Base-by-base conservation (phyloP, 2,113 vertebrate genomes). In the Erpornis zantholeuca region DNA sequence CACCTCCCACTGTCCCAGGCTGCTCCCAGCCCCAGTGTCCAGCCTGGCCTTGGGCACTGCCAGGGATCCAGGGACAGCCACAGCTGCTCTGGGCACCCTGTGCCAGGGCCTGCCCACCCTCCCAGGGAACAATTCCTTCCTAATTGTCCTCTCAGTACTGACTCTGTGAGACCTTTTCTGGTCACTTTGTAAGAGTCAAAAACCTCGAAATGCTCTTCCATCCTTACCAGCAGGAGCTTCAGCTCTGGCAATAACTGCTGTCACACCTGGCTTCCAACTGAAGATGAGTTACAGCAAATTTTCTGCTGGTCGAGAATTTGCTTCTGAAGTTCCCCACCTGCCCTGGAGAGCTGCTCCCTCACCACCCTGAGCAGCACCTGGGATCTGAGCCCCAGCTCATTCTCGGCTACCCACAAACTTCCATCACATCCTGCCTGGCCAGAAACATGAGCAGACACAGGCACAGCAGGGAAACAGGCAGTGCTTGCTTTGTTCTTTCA, bases 1-100 rank as follows among this genome's bases (percentile, higher is more conserved):
- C 28, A 12, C 20, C 29, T 89, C 1, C n/a, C 45, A 18, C n/a
- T 7, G 0, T 10, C 60, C 60, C 60, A 60, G 61, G 33, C 0
- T 36, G 36, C 38, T 75, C 69, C 50, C 4, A 49, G 22, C 3
- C 5, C 42, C 5, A 44, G 14, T 42, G 1, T 57, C 50, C 45
- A 60, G 0, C 28, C 53, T 73, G 68, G 23, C 45, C 61, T 47
- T 4, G 45, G 53, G 0, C 21, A 20, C 28, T 82, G 0, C 28
- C 61, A 89, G n/a, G 53, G 59, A 57, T 81, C 12, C 73, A 61
- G 31, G n/a, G 21, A 45, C 60, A 89, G 69, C 45, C 69, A 29
- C 69, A 53, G 38, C 16, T 82, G 5, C 29, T 53, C 69, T 82
- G 69, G 33, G 19, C 18, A 33, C 6, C 28, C 52, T 45, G 69